Percentiles rank a stretch among this genome's conserved stretches.
phyloP scores from a whole-genome alignment of 2,888 invertebrate species.

The Operophtera brumata region DNA sequence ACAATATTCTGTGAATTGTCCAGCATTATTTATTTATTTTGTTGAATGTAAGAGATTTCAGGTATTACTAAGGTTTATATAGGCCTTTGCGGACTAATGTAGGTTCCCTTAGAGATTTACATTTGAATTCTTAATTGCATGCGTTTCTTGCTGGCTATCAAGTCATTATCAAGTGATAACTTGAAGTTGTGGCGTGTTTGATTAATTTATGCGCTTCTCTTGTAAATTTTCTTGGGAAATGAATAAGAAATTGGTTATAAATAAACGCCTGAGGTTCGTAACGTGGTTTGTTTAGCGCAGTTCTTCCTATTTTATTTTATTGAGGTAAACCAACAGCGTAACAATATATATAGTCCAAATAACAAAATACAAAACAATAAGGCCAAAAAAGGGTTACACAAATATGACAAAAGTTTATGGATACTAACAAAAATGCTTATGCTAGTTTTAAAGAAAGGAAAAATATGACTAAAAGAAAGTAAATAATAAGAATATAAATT shows the following conservation, averaged over 20 bases:
- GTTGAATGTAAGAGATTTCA: too few relatives aligned
- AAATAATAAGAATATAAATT: too few relatives aligned
- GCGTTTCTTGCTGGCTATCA: not conserved
- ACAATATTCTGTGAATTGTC: too few relatives aligned
- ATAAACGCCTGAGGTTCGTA: not conserved
- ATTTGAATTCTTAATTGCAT: not conserved
- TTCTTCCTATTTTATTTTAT: not conserved
- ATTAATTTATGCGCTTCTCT: conserved; percentile 5
- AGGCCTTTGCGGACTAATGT: not conserved
- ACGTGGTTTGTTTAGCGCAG: not conserved
- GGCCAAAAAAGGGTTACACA: too few relatives aligned
- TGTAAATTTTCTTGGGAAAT: conserved; percentile 1
- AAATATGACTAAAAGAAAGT: too few relatives aligned
- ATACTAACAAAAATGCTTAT: too few relatives aligned
- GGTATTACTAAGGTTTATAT: not conserved
- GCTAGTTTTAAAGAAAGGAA: too few relatives aligned
- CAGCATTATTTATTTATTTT: too few relatives aligned
- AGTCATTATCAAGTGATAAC: not conserved
- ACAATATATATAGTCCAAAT: too few relatives aligned
- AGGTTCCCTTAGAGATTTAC: not conserved
- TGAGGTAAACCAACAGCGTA: too few relatives aligned
- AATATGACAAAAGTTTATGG: too few relatives aligned
- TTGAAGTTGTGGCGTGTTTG: not conserved
- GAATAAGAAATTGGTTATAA: not conserved
- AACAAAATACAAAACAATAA: too few relatives aligned